Conservation (phyloP, 2,113 vertebrate species). For the Benitochromis conjunctus region DNA sequence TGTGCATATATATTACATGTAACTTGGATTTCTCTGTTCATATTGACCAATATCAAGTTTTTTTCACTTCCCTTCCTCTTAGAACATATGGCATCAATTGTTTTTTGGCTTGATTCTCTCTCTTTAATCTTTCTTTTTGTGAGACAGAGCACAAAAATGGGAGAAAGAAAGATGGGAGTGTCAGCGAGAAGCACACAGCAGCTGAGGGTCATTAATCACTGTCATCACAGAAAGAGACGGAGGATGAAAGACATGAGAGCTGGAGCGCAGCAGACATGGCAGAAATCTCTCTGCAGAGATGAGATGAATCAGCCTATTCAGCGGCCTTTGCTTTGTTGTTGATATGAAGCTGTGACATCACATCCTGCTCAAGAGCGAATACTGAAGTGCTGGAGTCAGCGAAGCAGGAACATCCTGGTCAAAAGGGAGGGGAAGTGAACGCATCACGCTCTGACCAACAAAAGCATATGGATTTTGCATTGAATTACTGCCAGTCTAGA, state of each 20-base stretch:
- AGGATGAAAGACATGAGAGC: conserved; percentile 58
- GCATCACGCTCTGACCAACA: conserved; percentile 18
- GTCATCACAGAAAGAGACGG: conserved; percentile 45
- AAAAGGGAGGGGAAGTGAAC: conserved; percentile 1
- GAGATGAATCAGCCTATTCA: conserved; percentile 57
- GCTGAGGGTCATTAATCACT: conserved; percentile 77
- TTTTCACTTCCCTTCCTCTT: background rate
- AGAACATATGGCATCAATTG: conserved; percentile 55
- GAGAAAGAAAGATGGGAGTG: conserved; percentile 75
- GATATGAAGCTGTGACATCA: conserved; percentile 52
- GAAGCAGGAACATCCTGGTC: conserved; percentile 6
- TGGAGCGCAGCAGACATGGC: conserved; percentile 46
- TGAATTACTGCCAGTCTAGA: conserved; percentile 46
- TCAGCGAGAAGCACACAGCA: conserved; percentile 64
- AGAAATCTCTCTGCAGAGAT: conserved; percentile 52
- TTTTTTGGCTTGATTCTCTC: conserved; percentile 17
- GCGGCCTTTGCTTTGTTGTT: conserved; percentile 37
- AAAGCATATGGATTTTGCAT: conserved; percentile 47
- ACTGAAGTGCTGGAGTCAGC: conserved; percentile 9
- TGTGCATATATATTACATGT: background rate
- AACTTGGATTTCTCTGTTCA: background rate
- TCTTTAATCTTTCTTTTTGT: conserved; percentile 43
- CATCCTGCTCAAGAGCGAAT: conserved; percentile 9
- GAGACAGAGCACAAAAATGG: conserved; percentile 36
- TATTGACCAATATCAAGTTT: conserved; percentile 13